Base-by-base conservation (phyloP, 2,888 invertebrate genomes). In the Rhyacophila evoluta region DNA sequence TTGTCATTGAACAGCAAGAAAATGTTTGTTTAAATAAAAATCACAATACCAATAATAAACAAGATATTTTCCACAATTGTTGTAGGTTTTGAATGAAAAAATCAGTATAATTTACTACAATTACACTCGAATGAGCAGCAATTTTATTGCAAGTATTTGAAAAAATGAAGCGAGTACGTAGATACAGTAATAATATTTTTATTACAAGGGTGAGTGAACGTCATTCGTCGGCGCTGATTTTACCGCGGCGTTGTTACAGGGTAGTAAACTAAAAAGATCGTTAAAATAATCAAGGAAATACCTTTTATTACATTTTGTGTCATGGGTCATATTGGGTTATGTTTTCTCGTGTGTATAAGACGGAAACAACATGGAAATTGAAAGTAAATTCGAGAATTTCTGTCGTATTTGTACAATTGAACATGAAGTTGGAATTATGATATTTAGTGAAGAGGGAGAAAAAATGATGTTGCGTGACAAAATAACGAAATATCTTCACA, bases 321-420 rank as follows among this genome's bases (percentile, higher is more conserved):
- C 38, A 78, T 78, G 78, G 78, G 75, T 78, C 75, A 29, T 33
- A 28, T 68, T 71, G 78, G 67, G 28, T 67, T 75, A 72, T 28
- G 67, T 75, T 55, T 72, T 69, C 39, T 25, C 19, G 36, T 67
- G 38, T 67, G 12, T 74, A 68, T 37, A 77, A 25, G 36, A 39
- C 55, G 41, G 28, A 36, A 55, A 72, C 72, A 79, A 77, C 19
- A 83, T 82, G 80, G 81, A 83, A 83, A 80, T 41, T 73, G 75
- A 85, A 81, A 84, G 84, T 36, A 86, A 83, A 83, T 89, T 89
- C 82, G 88, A 89, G 82, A 85, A 88, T 82, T 87, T 90, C 85
- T 94, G 94, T 86, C 91, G 94, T 82, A 91, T 94, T 83, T 94
- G 94, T 87, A 91, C 91, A 81, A 88, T 89, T 83, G 90, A 91